Evolutionary conservation across 1,140 invertebrate species (phyloP).

Genomic region (Diabrotica undecimpunctata): DNA sequence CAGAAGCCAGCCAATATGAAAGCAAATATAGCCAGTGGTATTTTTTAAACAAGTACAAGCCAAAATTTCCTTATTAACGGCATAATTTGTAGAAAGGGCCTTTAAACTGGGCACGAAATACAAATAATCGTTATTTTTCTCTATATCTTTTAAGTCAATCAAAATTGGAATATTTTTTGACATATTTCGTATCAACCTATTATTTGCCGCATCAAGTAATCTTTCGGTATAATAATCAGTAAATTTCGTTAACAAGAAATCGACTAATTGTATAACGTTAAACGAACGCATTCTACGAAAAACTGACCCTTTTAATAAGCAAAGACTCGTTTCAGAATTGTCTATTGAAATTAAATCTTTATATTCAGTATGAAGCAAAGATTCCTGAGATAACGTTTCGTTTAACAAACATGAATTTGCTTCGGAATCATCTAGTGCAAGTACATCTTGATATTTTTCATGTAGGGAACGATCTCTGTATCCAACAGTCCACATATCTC

Average conservation of each 20-base stretch:
- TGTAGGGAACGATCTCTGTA: neutral
- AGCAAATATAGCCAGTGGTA: neutral
- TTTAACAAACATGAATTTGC: neutral
- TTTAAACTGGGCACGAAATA: neutral
- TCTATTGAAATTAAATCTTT: conserved; percentile 4
- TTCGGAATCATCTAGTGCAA: conserved; percentile 8
- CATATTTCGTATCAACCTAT: neutral
- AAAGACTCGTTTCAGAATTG: neutral
- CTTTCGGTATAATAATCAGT: neutral
- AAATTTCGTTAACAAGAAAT: conserved; percentile 10
- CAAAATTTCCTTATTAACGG: neutral
- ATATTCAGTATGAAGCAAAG: neutral
- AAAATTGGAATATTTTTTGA: neutral
- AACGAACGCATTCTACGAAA: conserved; percentile 8
- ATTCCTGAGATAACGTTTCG: too few species aligned
- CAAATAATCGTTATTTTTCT: neutral
- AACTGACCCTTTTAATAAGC: conserved; percentile 3
- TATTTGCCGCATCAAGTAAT: neutral
- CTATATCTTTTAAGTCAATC: neutral
- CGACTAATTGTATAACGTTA: conserved; percentile 10
- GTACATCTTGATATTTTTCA: conserved; percentile 1
- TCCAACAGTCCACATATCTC: neutral
- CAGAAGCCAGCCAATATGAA: neutral
- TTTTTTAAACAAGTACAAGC: neutral
- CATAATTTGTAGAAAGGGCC: neutral